Base-by-base conservation (phyloP, 2,113 vertebrate species). In the Microcebus ravelobensis region DNA sequence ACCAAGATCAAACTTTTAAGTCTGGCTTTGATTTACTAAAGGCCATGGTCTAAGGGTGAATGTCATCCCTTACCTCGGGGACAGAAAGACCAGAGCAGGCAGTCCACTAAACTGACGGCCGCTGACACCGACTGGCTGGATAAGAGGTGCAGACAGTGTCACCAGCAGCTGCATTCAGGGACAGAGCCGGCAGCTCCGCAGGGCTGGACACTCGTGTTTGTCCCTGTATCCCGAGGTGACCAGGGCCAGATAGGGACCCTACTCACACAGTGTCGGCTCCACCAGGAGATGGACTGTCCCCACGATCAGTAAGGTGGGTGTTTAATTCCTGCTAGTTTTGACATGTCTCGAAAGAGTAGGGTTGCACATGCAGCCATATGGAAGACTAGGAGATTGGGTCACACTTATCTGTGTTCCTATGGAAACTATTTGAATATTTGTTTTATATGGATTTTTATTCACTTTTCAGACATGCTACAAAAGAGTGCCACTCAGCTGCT, bases 21-120 rank as follows among this genome's bases (percentile, higher is more conserved):
- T 23, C 77, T 93, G 61, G 57, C 29, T 82, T 85, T 57, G 25
- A 83, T 84, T 97, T 76, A 29, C 63, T 61, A 74, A 87, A 92
- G 14, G 31, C 4, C 27, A 76, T 73, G 25, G 29, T 85, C 36
- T 81, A 70, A 88, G 67, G 48, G 45, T 83, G 96, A 92, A 50
- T 36, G 31, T 18, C 5, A 29, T 82, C 36, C 57, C 8, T 92
- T 63, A 48, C 29, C 31, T 39, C 55, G 13, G 48, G 48, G 57
- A 83, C 57, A 90, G 34, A 94, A 94, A 9, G 31, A 71, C 8
- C 61, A 84, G 59, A 21, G 10, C 34, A 81, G 52, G 27, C 17
- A 34, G 71, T 65, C 52, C 88, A 59, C 20, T 48, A 57, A 87
- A 21, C 3, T 45, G 48, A 90, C 3, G 1, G 10, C 23, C 14